Evolutionary conservation across 2,797 vertebrate genomes (phyloP), one percentile per base, ranked within the genome.

Genomic region (Mus spretus): DNA sequence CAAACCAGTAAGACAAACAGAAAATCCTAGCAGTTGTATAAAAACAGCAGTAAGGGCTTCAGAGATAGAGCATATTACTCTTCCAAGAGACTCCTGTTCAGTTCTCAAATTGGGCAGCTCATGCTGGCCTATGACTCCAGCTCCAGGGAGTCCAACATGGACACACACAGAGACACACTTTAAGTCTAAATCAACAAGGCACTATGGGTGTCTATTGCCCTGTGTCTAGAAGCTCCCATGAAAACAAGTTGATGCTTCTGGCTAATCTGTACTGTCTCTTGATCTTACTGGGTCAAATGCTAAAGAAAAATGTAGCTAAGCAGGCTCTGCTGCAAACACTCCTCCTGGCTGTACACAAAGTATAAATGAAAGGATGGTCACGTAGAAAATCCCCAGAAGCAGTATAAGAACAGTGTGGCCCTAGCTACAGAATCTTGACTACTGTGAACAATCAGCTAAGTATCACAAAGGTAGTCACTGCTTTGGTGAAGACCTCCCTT

Each of bases 191-290:
- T 65, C 34, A 84, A 63, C 40, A 72, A 55, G 13, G 99, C 98
- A 99, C 99, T 98, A 99, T 99, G 31, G 99, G 99, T 97, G 98
- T 99, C 88, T 99, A 99, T 98, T 99, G 99, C 97, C 99, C 99
- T 86, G 99, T 99, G 86, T 99, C 99, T 81, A 99, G 99, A 98
- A 99, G 99, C 97, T 99, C 99, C 80, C 99, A 99, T 97, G 99
- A 99, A 98, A 99, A 99, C 84, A 99, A 99, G 99, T 98, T 99
- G 83, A 99, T 99, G 99, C 98, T 99, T 15, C 99, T 99, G 98
- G 98, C 99, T 53, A 99, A 85, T 99, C 97, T 99, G 90, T 99
- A 99, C 97, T 99, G 99, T 97, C 99, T 99, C 34, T 99, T 99
- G 94, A 99, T 99, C 98, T 99, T 99, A 0, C 98, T 99, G 93